A percentile compares a stretch with the other conserved stretches of the same genome.
Conservation (phyloP, 2,113 vertebrate species). For the Gavialis gangeticus region DNA sequence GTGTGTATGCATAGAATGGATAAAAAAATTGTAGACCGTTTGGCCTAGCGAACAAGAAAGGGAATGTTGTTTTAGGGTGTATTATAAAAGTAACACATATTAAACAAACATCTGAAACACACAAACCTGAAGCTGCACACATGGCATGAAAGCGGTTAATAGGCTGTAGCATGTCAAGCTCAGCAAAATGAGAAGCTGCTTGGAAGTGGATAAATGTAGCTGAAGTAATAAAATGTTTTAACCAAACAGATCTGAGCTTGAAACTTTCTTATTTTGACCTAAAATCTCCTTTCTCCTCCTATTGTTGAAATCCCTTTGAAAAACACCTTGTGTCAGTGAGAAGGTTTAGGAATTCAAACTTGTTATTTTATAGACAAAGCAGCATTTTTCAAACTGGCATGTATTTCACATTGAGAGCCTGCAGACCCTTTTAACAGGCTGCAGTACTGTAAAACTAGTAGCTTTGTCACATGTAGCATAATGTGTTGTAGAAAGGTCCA, state of each 20-base stretch:
- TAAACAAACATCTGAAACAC: slow-evolving; percentile 19
- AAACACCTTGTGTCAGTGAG: slow-evolving; percentile 32
- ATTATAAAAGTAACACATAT: slow-evolving; percentile 27
- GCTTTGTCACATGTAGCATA: slow-evolving; percentile 77
- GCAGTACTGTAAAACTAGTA: slow-evolving; percentile 76
- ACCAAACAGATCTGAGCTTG: slow-evolving; percentile 16
- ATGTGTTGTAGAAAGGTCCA: slow-evolving; percentile 62
- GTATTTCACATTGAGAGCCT: slow-evolving; percentile 82
- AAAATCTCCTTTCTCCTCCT: slow-evolving; percentile 36
- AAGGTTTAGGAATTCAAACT: slow-evolving; percentile 48
- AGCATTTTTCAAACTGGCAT: slow-evolving; percentile 81
- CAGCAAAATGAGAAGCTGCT: slow-evolving; percentile 54
- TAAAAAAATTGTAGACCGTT: slow-evolving; percentile 34
- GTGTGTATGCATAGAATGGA: slow-evolving; percentile 15
- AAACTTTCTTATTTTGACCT: slow-evolving; percentile 40
- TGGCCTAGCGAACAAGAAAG: slow-evolving; percentile 64
- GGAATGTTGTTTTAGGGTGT: slow-evolving; percentile 66
- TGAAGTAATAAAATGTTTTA: slow-evolving; percentile 49
- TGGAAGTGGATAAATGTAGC: slow-evolving; percentile 46
- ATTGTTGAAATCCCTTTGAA: slow-evolving; percentile 48
- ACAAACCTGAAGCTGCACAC: slow-evolving; percentile 35
- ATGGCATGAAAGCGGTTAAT: slow-evolving; percentile 47
- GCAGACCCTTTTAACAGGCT: slow-evolving; percentile 61
- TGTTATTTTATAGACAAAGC: slow-evolving; percentile 76
- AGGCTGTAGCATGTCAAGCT: slow-evolving; percentile 59